Evolutionary conservation across 2,113 vertebrate genomes (phyloP), one percentile per base, ranked within the genome.

Genomic region (Electrona antarctica): DNA sequence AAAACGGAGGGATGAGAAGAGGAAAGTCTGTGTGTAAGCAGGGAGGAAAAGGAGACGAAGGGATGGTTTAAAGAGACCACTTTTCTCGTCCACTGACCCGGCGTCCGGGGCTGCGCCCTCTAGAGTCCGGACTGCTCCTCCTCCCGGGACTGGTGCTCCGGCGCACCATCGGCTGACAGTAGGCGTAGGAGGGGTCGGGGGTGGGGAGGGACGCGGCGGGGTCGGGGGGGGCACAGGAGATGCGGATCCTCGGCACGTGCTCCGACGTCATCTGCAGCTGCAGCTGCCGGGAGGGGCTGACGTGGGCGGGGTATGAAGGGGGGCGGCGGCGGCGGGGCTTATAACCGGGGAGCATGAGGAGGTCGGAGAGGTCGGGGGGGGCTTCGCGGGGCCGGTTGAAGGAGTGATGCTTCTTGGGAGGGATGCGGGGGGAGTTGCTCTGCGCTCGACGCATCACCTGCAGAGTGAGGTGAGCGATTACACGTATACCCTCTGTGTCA

Each of bases 371-470:
- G 21, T 41, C 33, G 33, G 33, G 33, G 5, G 73, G 71, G 61
- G 60, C 4, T 28, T 88, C 77, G n/a, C 85, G 86, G 33, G 81
- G 74, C 76, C 85, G 85, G 68, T 14, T 84, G 86, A 89, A 92
- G 78, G 64, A 83, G 72, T 88, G 80, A 77, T 92, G 78, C 73
- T 90, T 91, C 90, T 95, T 92, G 78, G 92, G 33, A 67, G 90
- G 88, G 85, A 95, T 69, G 84, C 94, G 62, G 57, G 91, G 88
- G 0, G 77, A 94, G 87, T 94, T 96, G 93, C 91, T 94, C 92
- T 95, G 90, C 82, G 90, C 91, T 55, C 78, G 84, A 71, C 79
- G 88, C 87, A 94, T 90, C 83, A 93, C 91, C 92, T 94, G 90
- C 60, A 73, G 81, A 48, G 63, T 8, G 52, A 71, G 71, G 77